Base-by-base conservation (phyloP, 2,888 invertebrate genomes). In the Cosmorhoe ocellata region DNA sequence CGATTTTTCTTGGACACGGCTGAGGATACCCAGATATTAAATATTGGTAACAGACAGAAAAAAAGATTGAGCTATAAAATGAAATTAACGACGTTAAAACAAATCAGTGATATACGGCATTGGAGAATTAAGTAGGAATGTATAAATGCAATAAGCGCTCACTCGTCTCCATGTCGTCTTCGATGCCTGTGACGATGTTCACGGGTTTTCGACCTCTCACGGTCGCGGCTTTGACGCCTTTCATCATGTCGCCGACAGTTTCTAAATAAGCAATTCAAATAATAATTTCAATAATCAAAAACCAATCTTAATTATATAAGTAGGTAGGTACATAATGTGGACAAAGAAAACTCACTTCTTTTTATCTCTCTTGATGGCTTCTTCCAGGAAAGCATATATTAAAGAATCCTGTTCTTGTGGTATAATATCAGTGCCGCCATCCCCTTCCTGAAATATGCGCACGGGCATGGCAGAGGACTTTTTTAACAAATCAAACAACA, bases 361-460 rank as follows among this genome's bases (percentile, higher is more conserved):
- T 61, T 87, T 89, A 47, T 89, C 87, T 30, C 71, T 75, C 58
- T 86, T 88, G 10, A 88, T 76, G 8, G 87, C 86, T 60, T 90
- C 85, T 59, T 88, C 87, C n/a, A 89, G 61, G 59, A 83, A 82
- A 3, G 83, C 73, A 57, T 89, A 89, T 44, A 89, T 81, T 38
- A 84, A 79, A 0, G 88, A 89, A 59, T 84, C 85, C 42, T 86
- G 80, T 38, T 87, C 86, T 39, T 71, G 76, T 0, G 81, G 74
- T 10, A 78, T 51, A 0, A 68, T 56, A 10, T 77, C 81, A 1
- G 61, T 53, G 2, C 45, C 63, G 6, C 56, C 66, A 13, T 79
- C 76, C 1, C 11, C 32, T 4, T 42, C 46, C 51, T 51, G 24
- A 11, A 51, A 36, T 6, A 3, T 22, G 6, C 18, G n/a, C 18